Evolutionary conservation across 2,113 vertebrate genomes (phyloP).

Genomic region (Oplegnathus fasciatus): DNA sequence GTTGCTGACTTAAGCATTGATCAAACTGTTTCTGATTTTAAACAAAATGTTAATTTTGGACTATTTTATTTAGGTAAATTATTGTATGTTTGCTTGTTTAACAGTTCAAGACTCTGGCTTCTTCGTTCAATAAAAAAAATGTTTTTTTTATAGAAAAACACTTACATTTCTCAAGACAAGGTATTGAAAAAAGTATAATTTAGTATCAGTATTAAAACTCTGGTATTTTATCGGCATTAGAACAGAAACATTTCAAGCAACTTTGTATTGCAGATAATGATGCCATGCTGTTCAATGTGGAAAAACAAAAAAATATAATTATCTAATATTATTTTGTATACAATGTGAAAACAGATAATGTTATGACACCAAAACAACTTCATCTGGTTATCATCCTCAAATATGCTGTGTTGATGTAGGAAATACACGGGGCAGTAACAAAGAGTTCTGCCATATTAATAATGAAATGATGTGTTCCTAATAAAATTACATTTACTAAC

Average conservation of each 20-base stretch:
- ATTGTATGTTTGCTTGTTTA: neutral
- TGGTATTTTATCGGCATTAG: neutral
- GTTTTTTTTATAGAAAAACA: neutral
- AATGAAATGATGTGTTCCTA: neutral
- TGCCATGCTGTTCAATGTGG: neutral
- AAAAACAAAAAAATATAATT: neutral
- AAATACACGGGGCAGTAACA: neutral
- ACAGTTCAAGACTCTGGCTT: neutral
- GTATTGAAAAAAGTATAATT: neutral
- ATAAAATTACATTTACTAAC: neutral
- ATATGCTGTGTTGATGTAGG: neutral
- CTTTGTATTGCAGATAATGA: neutral
- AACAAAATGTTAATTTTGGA: neutral
- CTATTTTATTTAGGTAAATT: neutral
- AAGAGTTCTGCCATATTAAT: neutral
- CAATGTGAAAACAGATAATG: neutral
- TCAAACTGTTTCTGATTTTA: neutral
- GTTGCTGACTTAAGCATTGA: no score
- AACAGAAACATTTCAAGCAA: neutral
- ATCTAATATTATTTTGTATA: constrained; percentile 14
- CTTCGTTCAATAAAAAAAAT: neutral
- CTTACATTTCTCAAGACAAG: neutral
- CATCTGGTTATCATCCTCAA: neutral
- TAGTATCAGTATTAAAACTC: neutral
- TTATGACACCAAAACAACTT: constrained; percentile 18